A percentile compares a stretch with the other conserved stretches of the same genome.
Evolutionary conservation across 2,888 invertebrate species (phyloP).

Genomic region (Diploptera punctata): DNA sequence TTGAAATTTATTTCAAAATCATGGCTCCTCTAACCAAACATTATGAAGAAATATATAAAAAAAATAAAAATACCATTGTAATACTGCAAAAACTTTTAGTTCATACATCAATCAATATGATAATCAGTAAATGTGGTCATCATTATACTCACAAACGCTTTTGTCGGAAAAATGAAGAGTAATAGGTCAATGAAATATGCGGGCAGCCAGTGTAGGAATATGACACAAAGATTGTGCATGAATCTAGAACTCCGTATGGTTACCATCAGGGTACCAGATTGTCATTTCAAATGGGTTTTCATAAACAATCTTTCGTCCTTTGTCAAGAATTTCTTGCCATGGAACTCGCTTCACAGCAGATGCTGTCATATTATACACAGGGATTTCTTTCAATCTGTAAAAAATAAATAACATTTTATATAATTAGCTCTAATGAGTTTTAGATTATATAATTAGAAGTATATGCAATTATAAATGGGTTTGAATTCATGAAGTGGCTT

Average conservation of each 20-base stretch:
- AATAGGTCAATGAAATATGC: constrained; percentile 78
- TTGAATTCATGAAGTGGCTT: too few species aligned
- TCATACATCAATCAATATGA: neutral
- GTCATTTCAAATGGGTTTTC: constrained; percentile 78
- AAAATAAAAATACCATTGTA: too few species aligned
- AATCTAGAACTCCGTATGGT: constrained; percentile 70
- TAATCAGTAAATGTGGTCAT: neutral
- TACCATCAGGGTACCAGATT: constrained; percentile 82
- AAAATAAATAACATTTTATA: too few species aligned
- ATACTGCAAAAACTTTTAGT: too few species aligned
- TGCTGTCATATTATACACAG: constrained; percentile 80
- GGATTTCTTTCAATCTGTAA: constrained; percentile 59
- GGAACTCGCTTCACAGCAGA: constrained; percentile 79
- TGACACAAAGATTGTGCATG: constrained; percentile 68
- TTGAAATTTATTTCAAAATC: too few species aligned
- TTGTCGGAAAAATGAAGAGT: constrained; percentile 68
- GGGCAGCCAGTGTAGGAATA: constrained; percentile 77
- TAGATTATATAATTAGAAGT: too few species aligned
- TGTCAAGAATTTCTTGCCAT: constrained; percentile 83
- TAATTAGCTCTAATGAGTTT: too few species aligned
- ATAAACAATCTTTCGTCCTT: constrained; percentile 64
- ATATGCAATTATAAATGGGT: too few species aligned
- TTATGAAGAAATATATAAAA: too few species aligned
- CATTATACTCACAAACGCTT: constrained; percentile 76
- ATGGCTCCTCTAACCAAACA: too few species aligned